These are phyloP conservation scores for Drosophila ustulata DNA, from an alignment of 2,888 invertebrate genomes.

Conservation along the genomic window DNA sequence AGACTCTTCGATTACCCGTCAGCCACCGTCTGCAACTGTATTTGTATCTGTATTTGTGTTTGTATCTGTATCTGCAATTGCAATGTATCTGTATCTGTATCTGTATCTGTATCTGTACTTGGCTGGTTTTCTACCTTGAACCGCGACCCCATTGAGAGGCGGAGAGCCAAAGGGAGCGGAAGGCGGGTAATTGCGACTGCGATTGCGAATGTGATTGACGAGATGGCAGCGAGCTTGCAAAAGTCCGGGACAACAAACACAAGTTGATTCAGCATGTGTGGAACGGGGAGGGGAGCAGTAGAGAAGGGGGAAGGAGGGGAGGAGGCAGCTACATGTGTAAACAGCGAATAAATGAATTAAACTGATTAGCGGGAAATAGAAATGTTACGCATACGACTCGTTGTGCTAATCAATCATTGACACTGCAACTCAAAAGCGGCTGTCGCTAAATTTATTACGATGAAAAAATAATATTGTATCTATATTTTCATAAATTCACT, in stretches of 20 bases:
- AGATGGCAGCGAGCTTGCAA: slow-evolving; percentile 17
- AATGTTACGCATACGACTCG: slow-evolving; percentile 45
- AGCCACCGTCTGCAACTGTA: slow-evolving; percentile 10
- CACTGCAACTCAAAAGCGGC: slow-evolving; percentile 6
- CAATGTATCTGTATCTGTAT: not conserved
- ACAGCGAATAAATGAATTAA: slow-evolving; percentile 37
- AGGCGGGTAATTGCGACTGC: slow-evolving; percentile 31
- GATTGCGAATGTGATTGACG: slow-evolving; percentile 44
- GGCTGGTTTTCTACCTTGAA: slow-evolving; percentile 56
- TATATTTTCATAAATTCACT: too few species aligned
- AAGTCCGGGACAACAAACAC: slow-evolving; percentile 24
- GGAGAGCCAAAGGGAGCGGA: not conserved
- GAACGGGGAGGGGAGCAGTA: too few species aligned
- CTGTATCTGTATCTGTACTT: slow-evolving; percentile 21
- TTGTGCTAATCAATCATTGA: slow-evolving; percentile 27
- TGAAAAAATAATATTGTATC: too few species aligned
- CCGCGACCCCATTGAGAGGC: slow-evolving; percentile 55
- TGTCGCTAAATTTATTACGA: too few species aligned
- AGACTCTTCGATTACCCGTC: slow-evolving; percentile 42
- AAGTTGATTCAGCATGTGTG: slow-evolving; percentile 13
- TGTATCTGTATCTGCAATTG: slow-evolving; percentile 12
- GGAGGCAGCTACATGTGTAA: slow-evolving; percentile 18
- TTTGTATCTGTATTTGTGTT: slow-evolving; percentile 6
- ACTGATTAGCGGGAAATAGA: slow-evolving; percentile 31
- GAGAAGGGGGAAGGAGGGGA: not conserved